A percentile compares a stretch with the other conserved stretches of the same genome.
These are phyloP conservation scores for Tachuris rubrigastra DNA, from an alignment of 2,113 vertebrate genomes.

Conservation along the genomic window DNA sequence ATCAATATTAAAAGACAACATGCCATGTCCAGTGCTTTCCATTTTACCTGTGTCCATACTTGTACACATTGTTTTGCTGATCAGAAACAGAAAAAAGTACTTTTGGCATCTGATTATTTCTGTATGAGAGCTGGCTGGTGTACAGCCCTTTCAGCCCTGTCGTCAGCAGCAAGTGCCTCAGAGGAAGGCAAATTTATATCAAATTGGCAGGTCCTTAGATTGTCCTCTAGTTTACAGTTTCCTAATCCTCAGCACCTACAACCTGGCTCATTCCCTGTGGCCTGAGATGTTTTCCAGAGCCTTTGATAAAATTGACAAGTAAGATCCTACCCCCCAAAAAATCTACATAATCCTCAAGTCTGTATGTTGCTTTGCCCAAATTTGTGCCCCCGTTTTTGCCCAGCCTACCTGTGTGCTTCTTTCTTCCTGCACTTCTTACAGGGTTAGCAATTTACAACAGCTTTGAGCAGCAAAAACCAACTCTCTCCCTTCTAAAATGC, in stretches of 20 bases:
- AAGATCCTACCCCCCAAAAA: not conserved
- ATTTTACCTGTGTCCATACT: not conserved
- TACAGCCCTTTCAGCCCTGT: not conserved
- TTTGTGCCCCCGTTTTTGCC: not conserved
- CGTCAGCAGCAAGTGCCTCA: not conserved
- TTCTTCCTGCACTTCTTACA: not conserved
- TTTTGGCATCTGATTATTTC: not conserved
- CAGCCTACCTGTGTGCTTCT: rapidly evolving
- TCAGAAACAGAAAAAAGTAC: not conserved
- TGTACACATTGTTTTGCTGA: not conserved
- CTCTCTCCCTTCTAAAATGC: not conserved
- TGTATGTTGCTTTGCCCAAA: not conserved
- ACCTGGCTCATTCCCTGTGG: not conserved
- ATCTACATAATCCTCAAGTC: not conserved
- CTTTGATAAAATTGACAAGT: not conserved
- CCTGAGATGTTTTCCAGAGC: not conserved
- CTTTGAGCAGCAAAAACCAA: not conserved
- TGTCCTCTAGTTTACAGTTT: not conserved
- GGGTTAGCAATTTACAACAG: not conserved
- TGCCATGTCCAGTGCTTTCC: not conserved
- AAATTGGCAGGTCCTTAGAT: not conserved
- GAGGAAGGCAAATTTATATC: not conserved
- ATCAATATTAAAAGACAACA: not conserved
- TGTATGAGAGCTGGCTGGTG: not conserved
- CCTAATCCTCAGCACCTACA: not conserved